phyloP scores from a whole-genome alignment of 2,888 invertebrate species.

The Rambutsinella grinnellia region DNA sequence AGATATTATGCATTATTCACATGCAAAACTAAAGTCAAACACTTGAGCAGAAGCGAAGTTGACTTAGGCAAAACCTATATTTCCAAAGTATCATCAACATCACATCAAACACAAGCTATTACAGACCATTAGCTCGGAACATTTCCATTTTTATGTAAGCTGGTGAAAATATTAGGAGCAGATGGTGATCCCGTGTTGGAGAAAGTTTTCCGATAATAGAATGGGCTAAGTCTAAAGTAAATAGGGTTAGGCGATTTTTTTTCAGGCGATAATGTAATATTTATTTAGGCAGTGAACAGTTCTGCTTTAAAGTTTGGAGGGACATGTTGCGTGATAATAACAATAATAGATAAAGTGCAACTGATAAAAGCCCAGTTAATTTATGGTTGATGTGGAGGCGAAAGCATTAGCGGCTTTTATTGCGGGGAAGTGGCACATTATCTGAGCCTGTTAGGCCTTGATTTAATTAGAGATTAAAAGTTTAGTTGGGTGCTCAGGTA shows the following conservation, averaged over 20 bases:
- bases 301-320: not conserved
- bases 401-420: not conserved
- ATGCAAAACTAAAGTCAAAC: not conserved
- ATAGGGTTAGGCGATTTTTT: not conserved
- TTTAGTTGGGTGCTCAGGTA: not conserved
- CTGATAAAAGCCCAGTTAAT: constrained; percentile 3
- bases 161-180: not conserved
- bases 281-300: too few relatives aligned
- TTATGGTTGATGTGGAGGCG: not conserved
- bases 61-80: too few relatives aligned
- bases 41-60: not conserved
- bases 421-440: too few relatives aligned
- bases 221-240: too few relatives aligned
- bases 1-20: constrained; percentile 16
- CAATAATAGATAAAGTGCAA: constrained; percentile 21
- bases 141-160: not conserved
- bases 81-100: not conserved
- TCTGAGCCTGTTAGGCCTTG: not conserved
- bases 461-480: not conserved
- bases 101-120: not conserved
- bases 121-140: not conserved
- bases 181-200: not conserved
- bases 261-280: too few relatives aligned
- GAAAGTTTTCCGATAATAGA: too few relatives aligned
- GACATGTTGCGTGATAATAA: constrained; percentile 28